A percentile compares a stretch with the other conserved stretches of the same genome.
These are phyloP conservation scores for Anguilla rostrata DNA, from an alignment of 2,113 vertebrate species.

Conservation along the genomic window DNA sequence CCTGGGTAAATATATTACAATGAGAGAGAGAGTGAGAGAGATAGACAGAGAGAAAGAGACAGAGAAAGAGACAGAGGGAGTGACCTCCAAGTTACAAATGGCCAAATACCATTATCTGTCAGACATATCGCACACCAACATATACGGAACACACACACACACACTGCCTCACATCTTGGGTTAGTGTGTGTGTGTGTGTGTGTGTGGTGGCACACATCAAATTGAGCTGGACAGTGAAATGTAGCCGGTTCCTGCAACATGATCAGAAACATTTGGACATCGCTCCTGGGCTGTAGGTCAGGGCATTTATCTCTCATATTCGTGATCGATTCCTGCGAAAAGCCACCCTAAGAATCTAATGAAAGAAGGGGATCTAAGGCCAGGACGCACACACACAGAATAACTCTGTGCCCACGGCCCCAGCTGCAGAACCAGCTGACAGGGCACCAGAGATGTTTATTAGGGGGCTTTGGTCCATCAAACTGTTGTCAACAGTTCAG, in stretches of 20 bases:
- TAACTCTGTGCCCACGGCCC: background rate
- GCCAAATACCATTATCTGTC: background rate
- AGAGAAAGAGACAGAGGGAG: background rate
- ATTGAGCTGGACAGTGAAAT: background rate
- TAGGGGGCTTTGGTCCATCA: conserved; percentile 12
- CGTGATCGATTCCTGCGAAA: background rate
- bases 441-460: conserved; percentile 22
- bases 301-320: background rate
- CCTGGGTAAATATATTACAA: background rate
- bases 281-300: background rate
- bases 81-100: background rate
- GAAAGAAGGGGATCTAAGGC: background rate
- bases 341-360: background rate
- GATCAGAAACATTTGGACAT: background rate
- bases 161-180: no score
- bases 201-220: background rate
- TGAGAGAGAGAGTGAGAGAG: background rate
- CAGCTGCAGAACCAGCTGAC: conserved; percentile 4
- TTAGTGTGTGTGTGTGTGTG: background rate
- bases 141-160: background rate
- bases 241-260: background rate
- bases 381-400: conserved; percentile 21
- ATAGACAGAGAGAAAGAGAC: background rate
- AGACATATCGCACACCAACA: background rate
- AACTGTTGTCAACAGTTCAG: conserved; percentile 18